Base-by-base conservation (phyloP, 2,113 vertebrate genomes). In the Rallus limicola region DNA sequence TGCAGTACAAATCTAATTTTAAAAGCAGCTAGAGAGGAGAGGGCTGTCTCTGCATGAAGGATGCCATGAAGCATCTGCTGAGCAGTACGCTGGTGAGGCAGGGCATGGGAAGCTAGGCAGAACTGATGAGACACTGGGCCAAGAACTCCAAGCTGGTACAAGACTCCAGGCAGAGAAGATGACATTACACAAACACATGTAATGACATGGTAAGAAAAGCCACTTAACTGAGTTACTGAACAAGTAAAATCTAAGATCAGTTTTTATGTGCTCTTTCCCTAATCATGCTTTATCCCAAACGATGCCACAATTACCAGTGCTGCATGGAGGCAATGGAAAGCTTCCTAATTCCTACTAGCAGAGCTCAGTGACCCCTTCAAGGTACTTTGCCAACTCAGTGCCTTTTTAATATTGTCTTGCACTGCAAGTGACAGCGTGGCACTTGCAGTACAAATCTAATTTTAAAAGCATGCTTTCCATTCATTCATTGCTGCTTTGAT, bases 401-500 rank as follows among this genome's bases (percentile, higher is more conserved):
- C 70, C 83, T 93, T 78, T 93, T 64, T 38, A 90, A 80, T 40
- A 26, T 62, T 82, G n/a, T 55, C 55, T 93, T 76, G 86, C 5
- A 4, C 69, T 95, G 92, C 90, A 94, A 88, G 86, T 95, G 60
- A 81, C 86, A 55, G 89, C 26, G 26, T 76, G 79, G 82, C 92
- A 82, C 82, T 46, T 23, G 58, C 74, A 95, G 92, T 69, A 97
- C 95, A 97, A 96, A 97, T 95, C 96, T 95, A 96, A 97, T 89
- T 97, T 97, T 85, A 96, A 96, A 97, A 96, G 96, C 96, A 88
- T 56, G 94, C 96, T 95, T 95, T 88, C 96, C 88, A 93, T 97
- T 97, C 97, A 96, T 95, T 97, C 93, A 40, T 85, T 95, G 94
- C 96, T 97, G 95, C 97, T 97, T 97, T 98, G 97, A 98, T 97